Percentiles rank a stretch among this genome's conserved stretches.
Evolutionary conservation across 1,140 invertebrate species (phyloP).

Genomic region (Sesamia nonagrioides): DNA sequence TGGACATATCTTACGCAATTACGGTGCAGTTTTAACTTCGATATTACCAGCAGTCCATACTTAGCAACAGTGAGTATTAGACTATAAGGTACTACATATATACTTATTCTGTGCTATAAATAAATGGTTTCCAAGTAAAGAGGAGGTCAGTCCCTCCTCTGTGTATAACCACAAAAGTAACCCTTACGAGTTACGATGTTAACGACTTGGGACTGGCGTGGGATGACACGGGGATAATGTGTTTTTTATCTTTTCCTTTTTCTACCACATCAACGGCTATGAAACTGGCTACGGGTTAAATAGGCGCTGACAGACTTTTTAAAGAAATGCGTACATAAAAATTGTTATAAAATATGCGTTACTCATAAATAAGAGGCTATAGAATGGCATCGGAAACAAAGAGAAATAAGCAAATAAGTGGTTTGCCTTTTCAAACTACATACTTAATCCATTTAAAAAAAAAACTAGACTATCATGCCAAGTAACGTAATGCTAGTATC

Average conservation of each 20-base stretch:
- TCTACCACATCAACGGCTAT: constrained; percentile 12
- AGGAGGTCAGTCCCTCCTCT: constrained; percentile 22
- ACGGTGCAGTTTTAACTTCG: background rate
- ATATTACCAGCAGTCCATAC: background rate
- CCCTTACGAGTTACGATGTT: constrained; percentile 26
- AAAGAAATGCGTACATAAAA: background rate
- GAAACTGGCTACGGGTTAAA: constrained; percentile 3
- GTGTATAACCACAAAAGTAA: constrained; percentile 8
- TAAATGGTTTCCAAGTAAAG: constrained; percentile 1
- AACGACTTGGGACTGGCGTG: constrained; percentile 21
- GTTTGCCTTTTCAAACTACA: too few species aligned
- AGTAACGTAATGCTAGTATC: too few species aligned
- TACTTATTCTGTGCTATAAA: background rate
- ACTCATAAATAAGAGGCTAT: too few species aligned
- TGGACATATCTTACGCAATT: too few species aligned
- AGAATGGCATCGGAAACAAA: too few species aligned
- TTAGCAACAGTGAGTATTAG: background rate
- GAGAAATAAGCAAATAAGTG: too few species aligned
- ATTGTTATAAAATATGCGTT: too few species aligned
- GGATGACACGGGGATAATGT: constrained; percentile 24
- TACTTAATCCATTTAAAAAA: too few species aligned
- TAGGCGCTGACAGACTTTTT: background rate
- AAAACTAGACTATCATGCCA: too few species aligned
- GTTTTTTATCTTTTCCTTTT: constrained; percentile 27
- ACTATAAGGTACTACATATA: too few species aligned